Evolutionary conservation across 2,113 vertebrate genomes (phyloP).

Genomic region (Macaca mulatta): DNA sequence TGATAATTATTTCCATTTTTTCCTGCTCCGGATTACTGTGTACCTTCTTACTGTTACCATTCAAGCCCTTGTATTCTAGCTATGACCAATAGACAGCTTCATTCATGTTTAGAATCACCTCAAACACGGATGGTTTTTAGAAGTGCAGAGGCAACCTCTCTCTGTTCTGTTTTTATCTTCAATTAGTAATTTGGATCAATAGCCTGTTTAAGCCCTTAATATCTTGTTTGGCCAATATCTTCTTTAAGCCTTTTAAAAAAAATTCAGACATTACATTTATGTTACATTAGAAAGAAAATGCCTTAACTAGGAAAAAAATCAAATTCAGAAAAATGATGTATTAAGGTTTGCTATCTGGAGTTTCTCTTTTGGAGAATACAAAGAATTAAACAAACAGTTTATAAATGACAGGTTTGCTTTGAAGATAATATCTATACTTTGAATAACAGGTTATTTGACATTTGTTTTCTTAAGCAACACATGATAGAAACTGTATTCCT

Average conservation of each 20-base stretch:
- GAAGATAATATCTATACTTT: conserved; percentile 49
- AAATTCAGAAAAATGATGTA: conserved; percentile 48
- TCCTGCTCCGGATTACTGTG: neutral
- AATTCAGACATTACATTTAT: conserved; percentile 11
- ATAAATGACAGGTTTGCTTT: conserved; percentile 65
- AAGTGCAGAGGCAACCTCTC: neutral
- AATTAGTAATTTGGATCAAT: neutral
- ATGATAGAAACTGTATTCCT: neutral
- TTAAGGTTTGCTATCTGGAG: conserved; percentile 59
- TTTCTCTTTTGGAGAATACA: conserved; percentile 67
- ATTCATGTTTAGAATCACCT: neutral
- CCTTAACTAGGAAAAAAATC: neutral
- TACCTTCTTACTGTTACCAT: neutral
- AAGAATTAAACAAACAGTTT: conserved; percentile 58
- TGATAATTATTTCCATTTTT: neutral
- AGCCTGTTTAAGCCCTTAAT: neutral
- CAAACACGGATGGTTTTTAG: neutral
- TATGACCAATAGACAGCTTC: neutral
- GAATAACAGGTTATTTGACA: conserved; percentile 21
- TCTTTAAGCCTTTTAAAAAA: neutral
- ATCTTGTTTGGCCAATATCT: neutral
- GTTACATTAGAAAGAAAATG: conserved; percentile 38
- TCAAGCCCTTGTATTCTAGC: neutral
- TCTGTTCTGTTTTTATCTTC: neutral
- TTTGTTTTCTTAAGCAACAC: neutral